These are phyloP conservation scores for Anguilla pacifica DNA, from an alignment of 2,797 vertebrate genomes.

Conservation along the genomic window DNA sequence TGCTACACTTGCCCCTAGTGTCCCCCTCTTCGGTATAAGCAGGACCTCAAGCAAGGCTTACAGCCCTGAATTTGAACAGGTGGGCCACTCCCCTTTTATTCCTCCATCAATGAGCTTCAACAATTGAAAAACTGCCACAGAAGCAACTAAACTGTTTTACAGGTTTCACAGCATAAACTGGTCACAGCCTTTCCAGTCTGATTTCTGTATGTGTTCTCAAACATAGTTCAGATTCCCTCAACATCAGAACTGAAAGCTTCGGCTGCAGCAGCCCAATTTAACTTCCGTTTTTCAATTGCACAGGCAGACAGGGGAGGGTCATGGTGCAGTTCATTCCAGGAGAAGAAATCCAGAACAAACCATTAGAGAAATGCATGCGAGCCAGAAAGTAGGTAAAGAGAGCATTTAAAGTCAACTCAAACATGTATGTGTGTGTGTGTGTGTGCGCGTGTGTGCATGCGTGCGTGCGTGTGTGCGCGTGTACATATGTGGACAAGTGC, in stretches of 20 bases:
- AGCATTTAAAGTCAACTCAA: neutral
- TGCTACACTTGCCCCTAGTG: too few species aligned
- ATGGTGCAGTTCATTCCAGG: neutral
- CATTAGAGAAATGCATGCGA: neutral
- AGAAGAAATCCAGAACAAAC: neutral
- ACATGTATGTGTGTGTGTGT: neutral
- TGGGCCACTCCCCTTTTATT: neutral
- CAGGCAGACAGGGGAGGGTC: neutral
- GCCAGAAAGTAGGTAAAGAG: neutral
- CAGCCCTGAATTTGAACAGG: too few species aligned
- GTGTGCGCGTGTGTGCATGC: neutral
- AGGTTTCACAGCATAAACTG: neutral
- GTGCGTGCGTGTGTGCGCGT: neutral
- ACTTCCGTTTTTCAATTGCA: neutral
- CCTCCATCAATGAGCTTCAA: neutral
- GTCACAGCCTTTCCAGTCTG: neutral
- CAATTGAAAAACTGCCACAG: neutral
- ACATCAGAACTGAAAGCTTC: neutral
- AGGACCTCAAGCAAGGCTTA: too few species aligned
- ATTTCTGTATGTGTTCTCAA: neutral
- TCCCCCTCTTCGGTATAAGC: too few species aligned
- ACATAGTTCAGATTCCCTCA: neutral
- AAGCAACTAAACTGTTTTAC: neutral
- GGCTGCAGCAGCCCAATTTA: neutral
- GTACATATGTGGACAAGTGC: too few species aligned